Evolutionary conservation across 2,888 invertebrate species (phyloP), one percentile per base, ranked within the genome.

Genomic region (Agapostemon virescens): DNA sequence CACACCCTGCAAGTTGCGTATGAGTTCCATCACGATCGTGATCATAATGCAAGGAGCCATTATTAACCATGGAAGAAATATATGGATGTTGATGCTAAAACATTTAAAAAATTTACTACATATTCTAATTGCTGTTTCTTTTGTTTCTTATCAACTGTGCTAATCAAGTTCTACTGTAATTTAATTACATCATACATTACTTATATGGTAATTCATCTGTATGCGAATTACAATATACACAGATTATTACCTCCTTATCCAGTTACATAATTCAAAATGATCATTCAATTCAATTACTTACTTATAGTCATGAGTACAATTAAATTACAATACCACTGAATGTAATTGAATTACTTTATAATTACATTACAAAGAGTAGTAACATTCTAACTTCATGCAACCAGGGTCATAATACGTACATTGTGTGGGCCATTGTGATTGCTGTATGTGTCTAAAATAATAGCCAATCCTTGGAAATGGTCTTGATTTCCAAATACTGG

Each of bases 401-500:
- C n/a, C 1, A 11, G n/a, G 15, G n/a, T n/a, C n/a, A n/a, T 17
- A 0, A 58, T 55, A 93, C 96, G 95, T 93, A 99, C 99, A 94
- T 98, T 98, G 92, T 99, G 99, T 26, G 98, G 97, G 7, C 99
- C 99, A 94, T 99, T 99, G 90, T 99, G 99, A 93, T 99, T 99
- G 93, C 98, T 99, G 92, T 99, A 99, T 0, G 99, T 99, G 90
- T 99, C 99, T 81, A 99, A 93, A 91, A 99, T 97, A 52, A 99
- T 95, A 6, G 97, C 98, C 52, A 99, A 93, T 0, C 99, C 96
- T 85, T 95, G 95, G 93, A 98, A 99, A 90, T 95, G 96, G 92
- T 99, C 98, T 90, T 96, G 96, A 92, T 96, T 98, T 23, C 99
- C 99, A 93, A 99, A 99, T 6, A 99, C 98, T 0, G 97, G 96